Evolutionary conservation across 2,797 vertebrate genomes (phyloP).

Genomic region (Eurystomus glaucurus): DNA sequence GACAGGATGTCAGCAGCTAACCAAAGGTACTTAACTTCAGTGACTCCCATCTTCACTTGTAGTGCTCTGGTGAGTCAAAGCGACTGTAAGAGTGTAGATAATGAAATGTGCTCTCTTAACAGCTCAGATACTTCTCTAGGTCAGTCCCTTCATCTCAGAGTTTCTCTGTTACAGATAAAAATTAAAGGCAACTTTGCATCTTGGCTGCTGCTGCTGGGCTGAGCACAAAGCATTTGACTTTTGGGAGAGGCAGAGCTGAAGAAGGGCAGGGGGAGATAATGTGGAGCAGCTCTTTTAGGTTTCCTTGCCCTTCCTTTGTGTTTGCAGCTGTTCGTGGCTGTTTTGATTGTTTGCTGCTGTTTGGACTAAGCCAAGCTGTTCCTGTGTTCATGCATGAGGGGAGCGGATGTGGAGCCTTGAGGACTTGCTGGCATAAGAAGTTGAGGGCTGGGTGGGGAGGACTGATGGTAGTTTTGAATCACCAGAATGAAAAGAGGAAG

Average conservation of each 20-base stretch:
- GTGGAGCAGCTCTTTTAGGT: not conserved
- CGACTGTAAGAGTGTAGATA: not conserved
- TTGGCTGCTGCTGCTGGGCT: not conserved
- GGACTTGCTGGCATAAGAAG: not conserved
- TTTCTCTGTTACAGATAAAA: not conserved
- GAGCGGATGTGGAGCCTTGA: not conserved
- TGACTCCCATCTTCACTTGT: not conserved
- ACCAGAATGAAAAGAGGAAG: not conserved
- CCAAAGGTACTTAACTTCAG: not conserved
- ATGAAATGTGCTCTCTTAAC: not conserved
- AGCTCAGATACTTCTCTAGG: not conserved
- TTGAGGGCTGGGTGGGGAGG: accelerated
- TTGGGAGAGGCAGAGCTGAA: not conserved
- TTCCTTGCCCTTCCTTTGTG: not conserved
- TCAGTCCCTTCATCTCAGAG: not conserved
- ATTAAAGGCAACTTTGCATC: not conserved
- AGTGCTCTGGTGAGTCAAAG: not conserved
- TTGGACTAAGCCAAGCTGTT: not conserved
- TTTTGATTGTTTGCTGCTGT: not conserved
- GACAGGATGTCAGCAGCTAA: not conserved
- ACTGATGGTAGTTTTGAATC: not conserved
- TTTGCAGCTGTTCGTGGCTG: not conserved
- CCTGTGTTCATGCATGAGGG: not conserved
- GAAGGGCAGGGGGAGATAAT: not conserved
- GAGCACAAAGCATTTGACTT: not conserved